Evolutionary conservation across 2,113 vertebrate species (phyloP), one percentile per base, ranked within the genome.

Genomic region (Dromas ardeola): DNA sequence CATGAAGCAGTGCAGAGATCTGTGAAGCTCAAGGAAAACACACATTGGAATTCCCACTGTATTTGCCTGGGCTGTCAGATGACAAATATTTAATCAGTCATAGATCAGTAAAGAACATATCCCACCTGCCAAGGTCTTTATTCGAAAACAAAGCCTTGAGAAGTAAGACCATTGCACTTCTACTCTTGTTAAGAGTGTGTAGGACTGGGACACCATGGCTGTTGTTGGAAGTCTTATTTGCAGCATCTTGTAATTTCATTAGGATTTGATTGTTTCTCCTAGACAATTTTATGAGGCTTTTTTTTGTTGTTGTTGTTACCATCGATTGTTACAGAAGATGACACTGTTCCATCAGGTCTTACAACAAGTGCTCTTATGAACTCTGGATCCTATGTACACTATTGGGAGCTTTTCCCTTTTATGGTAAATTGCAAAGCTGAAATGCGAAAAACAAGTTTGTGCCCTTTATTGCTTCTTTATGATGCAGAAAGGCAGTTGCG

Each of bases 391-490:
- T 58, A 20, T 11, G 8, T n/a, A 34, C 26, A 22, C 58, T 83
- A 4, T 2, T 65, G 81, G 45, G 78, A 95, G n/a, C 53, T 91
- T 87, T 94, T 85, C 19, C 6, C 4, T 80, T 95, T 86, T 76
- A 82, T 0, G 1, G 70, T 70, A 71, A 93, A 59, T 50, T 66
- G 45, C 53, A 73, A 83, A 85, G 10, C 45, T 85, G 53, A 80
- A 94, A 94, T 80, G 73, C 70, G 66, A 82, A 76, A 88, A 79
- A 38, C 21, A 77, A 86, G 26, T 53, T 47, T 73, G 3, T 0
- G 4, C 29, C 17, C 15, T 93, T 91, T 97, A 94, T 88, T 90
- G 19, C 36, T 73, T 94, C 66, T 93, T 93, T 88, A 52, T 66
- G 78, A 55, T 83, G 26, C 55, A 80, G 49, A 82, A 87, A 40